Evolutionary conservation across 2,888 invertebrate genomes (phyloP).

Genomic region (Mythimna lalbum): DNA sequence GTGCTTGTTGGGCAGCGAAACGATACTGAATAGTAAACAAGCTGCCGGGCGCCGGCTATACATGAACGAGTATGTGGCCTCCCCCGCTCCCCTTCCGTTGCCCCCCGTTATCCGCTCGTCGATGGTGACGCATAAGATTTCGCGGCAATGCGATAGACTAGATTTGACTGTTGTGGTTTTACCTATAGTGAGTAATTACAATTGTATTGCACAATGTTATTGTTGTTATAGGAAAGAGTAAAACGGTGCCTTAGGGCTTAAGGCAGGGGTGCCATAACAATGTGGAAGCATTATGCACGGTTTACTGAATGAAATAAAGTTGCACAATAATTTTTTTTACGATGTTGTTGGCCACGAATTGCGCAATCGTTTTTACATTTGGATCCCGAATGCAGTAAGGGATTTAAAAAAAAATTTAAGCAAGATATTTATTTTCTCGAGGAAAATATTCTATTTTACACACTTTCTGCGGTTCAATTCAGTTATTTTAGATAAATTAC

Average conservation of each 20-base stretch:
- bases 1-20: background rate
- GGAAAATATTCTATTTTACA: too few species aligned
- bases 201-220: slow-evolving; percentile 4
- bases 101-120: too few species aligned
- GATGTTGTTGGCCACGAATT: background rate
- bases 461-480: too few species aligned
- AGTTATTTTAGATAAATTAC: too few species aligned
- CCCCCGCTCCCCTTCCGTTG: too few species aligned
- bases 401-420: too few species aligned
- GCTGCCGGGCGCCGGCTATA: background rate
- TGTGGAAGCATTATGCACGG: background rate
- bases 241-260: background rate
- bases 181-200: slow-evolving; percentile 11
- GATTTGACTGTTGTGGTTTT: background rate
- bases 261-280: background rate
- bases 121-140: slow-evolving; percentile 1
- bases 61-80: background rate
- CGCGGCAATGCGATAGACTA: background rate
- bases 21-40: background rate
- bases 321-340: background rate
- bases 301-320: background rate
- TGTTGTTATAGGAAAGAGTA: background rate
- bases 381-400: background rate
- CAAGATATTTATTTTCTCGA: too few species aligned
- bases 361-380: background rate